Evolutionary conservation across 1,140 invertebrate genomes (phyloP), one percentile per base, ranked within the genome.

Genomic region (Cepaea nemoralis): DNA sequence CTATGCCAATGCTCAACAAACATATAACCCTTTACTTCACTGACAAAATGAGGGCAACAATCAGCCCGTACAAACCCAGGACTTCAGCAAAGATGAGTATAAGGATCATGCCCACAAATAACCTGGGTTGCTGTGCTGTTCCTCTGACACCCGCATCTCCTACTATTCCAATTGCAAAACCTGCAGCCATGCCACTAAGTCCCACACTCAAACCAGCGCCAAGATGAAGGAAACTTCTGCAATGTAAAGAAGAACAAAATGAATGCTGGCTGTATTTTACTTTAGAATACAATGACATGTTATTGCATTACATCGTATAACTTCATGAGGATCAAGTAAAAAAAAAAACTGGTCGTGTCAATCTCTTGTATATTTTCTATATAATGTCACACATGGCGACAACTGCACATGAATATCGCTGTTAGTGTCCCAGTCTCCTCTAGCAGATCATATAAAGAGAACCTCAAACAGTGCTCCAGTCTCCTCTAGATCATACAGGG

Each of bases 31-130:
- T 71, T 40, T 82, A 83, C 77, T 85, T 85, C 40, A 85, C 84
- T 93, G 97, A 98, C 87, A 99, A 93, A 93, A 98, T 99, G 91
- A 99, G 97, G 92, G 98, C 98, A 86, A 99, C 98, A 93, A 99
- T 99, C 88, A 99, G 95, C 91, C 98, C 98, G 93, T 99, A 99
- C 85, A 99, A 95, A 95, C 98, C 98, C 93, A 99, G 95, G 92
- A 99, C 98, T 95, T 99, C 98, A 91, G 98, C 98, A 94, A 99
- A 99, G 94, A 99, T 99, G 91, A 99, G 96, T 93, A 99, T 99
- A 87, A 99, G 94, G 91, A 99, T 99, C 98, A 99, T 99, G 91
- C 98, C 98, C 88, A 99, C 88, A 81, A 88, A 89, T 83, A 99
- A 94, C 92, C 98, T 95, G 31, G 98, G 98, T 92, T 99, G 98